Conservation (phyloP, 1,140 invertebrate species). For the Heliconius hewitsoni region DNA sequence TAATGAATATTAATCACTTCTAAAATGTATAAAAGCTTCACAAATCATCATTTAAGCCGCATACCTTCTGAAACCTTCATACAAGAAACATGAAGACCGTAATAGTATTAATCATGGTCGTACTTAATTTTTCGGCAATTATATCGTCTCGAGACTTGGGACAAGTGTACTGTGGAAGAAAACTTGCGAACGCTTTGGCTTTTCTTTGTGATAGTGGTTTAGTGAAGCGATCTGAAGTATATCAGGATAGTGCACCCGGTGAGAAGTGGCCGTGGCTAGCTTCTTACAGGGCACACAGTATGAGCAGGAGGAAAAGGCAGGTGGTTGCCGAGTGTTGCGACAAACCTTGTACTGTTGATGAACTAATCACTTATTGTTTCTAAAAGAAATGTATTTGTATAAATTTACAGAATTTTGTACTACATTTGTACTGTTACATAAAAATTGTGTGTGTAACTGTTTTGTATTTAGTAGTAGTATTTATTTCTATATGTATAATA, state of each 20-base stretch:
- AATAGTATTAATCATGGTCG: slow-evolving; percentile 5
- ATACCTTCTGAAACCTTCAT: too few species aligned
- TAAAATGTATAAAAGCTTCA: too few species aligned
- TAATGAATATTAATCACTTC: too few species aligned
- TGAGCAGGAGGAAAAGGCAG: too few species aligned
- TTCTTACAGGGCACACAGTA: slow-evolving; percentile 16
- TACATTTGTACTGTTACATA: too few species aligned
- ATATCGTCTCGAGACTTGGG: slow-evolving; percentile 25
- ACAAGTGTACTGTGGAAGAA: slow-evolving; percentile 41
- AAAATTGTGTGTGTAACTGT: too few species aligned
- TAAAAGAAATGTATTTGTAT: too few species aligned
- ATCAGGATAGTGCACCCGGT: neutral
- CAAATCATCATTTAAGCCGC: too few species aligned
- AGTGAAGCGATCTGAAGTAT: slow-evolving; percentile 32
- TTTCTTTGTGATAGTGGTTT: slow-evolving; percentile 34
- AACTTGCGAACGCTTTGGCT: slow-evolving; percentile 33
- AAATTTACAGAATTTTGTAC: too few species aligned
- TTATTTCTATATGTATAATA: too few species aligned
- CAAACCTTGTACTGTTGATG: slow-evolving; percentile 38
- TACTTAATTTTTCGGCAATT: neutral
- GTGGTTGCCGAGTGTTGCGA: slow-evolving; percentile 16
- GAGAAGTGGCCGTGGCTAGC: slow-evolving; percentile 38
- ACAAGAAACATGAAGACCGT: slow-evolving; percentile 33
- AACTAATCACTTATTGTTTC: slow-evolving; percentile 16
- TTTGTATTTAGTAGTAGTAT: too few species aligned